Evolutionary conservation across 2,888 invertebrate genomes (phyloP).

Genomic region (Leucania comma): DNA sequence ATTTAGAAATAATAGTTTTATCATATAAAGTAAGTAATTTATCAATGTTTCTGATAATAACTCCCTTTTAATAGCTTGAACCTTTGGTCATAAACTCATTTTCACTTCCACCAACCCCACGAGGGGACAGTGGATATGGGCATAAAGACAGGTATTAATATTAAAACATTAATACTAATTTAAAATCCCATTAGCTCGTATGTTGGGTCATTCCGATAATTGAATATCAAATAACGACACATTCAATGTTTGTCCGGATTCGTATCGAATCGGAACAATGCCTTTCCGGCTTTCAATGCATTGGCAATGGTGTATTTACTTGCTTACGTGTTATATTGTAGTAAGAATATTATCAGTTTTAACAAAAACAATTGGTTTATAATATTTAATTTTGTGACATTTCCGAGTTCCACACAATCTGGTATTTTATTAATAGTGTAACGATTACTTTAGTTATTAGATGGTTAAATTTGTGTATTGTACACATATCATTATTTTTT

Average conservation of each 20-base stretch:
- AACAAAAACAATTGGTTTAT: neutral
- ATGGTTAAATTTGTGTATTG: too few species aligned
- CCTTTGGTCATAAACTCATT: slow-evolving; percentile 6
- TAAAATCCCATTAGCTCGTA: slow-evolving; percentile 66
- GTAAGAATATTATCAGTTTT: slow-evolving; percentile 6
- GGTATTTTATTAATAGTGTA: too few species aligned
- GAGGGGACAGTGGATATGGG: neutral
- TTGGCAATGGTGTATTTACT: slow-evolving; percentile 10
- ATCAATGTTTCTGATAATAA: neutral
- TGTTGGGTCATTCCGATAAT: slow-evolving; percentile 62
- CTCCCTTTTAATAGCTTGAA: neutral
- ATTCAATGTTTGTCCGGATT: slow-evolving; percentile 57
- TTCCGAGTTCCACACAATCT: too few species aligned
- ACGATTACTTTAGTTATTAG: too few species aligned
- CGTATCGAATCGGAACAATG: slow-evolving; percentile 50
- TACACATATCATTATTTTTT: too few species aligned
- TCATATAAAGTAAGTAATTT: too few species aligned
- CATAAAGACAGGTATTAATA: slow-evolving; percentile 49
- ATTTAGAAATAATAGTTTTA: too few species aligned
- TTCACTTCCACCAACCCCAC: slow-evolving; percentile 9
- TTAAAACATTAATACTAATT: slow-evolving; percentile 68
- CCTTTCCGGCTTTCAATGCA: slow-evolving; percentile 59
- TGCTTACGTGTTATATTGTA: slow-evolving; percentile 3
- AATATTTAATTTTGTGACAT: too few species aligned
- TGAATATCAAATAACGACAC: slow-evolving; percentile 68